These are phyloP conservation scores for Orthonevra nobilis DNA, from an alignment of 2,888 invertebrate genomes.

Conservation along the genomic window DNA sequence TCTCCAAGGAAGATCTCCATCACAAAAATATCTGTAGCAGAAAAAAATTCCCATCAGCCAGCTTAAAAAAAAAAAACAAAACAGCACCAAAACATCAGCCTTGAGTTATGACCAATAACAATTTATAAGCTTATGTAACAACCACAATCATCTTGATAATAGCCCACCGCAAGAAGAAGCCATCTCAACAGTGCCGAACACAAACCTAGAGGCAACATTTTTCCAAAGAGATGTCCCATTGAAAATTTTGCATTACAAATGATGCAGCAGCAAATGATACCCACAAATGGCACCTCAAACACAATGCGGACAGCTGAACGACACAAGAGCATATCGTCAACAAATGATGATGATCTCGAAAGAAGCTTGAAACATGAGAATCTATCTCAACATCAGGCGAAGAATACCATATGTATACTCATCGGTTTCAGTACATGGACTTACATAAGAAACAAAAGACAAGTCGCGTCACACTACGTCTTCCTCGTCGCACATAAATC, in stretches of 20 bases:
- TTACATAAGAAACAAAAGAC: conserved; percentile 36
- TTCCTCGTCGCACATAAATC: conserved; percentile 56
- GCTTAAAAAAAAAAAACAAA: too few species aligned
- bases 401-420: too few species aligned
- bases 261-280: conserved; percentile 57
- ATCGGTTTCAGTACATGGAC: conserved; percentile 43
- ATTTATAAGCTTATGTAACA: conserved; percentile 64
- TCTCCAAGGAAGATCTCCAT: conserved; percentile 24
- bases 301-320: conserved; percentile 29
- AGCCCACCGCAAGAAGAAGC: conserved; percentile 44
- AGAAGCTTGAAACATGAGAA: conserved; percentile 55
- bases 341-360: conserved; percentile 42
- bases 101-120: conserved; percentile 69
- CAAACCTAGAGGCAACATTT: conserved; percentile 19
- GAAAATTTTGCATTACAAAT: conserved; percentile 61
- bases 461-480: neutral
- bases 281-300: conserved; percentile 60
- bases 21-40: conserved; percentile 19
- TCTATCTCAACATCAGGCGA: too few species aligned
- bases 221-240: conserved; percentile 67
- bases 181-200: conserved; percentile 34
- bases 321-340: conserved; percentile 7
- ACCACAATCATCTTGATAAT: conserved; percentile 23
- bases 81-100: conserved; percentile 36
- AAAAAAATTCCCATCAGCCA: conserved; percentile 53